Evolutionary conservation across 2,888 invertebrate species (phyloP), one percentile per base, ranked within the genome.

Genomic region (Dryadula phaetusa): DNA sequence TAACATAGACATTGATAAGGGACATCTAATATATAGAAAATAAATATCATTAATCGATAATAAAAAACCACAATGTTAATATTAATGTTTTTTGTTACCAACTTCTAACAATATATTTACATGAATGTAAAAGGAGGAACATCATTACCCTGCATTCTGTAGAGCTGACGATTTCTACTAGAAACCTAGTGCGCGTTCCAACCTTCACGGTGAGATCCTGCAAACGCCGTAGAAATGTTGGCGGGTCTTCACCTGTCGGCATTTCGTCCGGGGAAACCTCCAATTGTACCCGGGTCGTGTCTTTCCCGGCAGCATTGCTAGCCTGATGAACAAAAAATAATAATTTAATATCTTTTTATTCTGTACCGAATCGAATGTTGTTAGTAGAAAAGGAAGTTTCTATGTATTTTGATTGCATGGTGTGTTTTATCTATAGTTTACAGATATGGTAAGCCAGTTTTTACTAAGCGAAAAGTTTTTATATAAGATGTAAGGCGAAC

Each of bases 161-260:
- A 60, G 95, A 94, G 87, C 96, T 97, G 81, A 95, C 93, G 72
- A 97, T 96, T 89, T 98, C 97, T 56, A 97, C 96, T 56, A 98
- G 94, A 80, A 98, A 95, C 76, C 97, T 93, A 0, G 97, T 96
- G 79, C 97, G 94, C 49, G 97, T 97, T 80, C 98, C 98, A 80
- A 98, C 97, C 92, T 98, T 97, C 69, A 97, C 97, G 14, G 96
- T 95, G 63, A 98, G 94, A 88, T 98, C 97, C 80, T 95, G 96
- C 62, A 98, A 94, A 71, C 97, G 94, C 70, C 98, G 94, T 70
- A 97, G 92, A 90, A 98, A 98, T 74, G 95, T 93, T 25, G 98
- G 98, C 10, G 96, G 96, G 85, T 95, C 95, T 70, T 96, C 96
- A 61, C 95, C 95, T 1, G 91, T 91, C n/a, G 88, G 93, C 74